These are phyloP conservation scores for Helleia helle DNA, from an alignment of 2,888 invertebrate species.

Conservation along the genomic window DNA sequence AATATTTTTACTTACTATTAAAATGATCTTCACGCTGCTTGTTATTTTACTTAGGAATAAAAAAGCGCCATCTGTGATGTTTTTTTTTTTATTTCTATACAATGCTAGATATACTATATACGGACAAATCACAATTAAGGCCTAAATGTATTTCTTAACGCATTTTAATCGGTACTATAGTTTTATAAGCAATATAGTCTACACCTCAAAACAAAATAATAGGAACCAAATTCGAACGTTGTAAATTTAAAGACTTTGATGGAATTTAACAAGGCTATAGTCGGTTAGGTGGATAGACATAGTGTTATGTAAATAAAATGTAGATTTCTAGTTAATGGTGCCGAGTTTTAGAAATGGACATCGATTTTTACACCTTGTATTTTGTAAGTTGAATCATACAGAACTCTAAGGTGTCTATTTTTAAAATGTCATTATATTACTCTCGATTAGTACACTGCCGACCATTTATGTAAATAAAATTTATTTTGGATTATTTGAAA, in stretches of 20 bases:
- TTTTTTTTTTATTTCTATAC: neutral
- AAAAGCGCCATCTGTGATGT: neutral
- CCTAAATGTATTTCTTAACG: neutral
- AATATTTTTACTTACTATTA: no score
- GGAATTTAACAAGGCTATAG: neutral
- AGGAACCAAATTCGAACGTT: neutral
- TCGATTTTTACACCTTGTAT: neutral
- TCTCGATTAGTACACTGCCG: constrained; percentile 1
- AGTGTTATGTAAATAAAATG: constrained; percentile 4
- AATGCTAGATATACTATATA: constrained; percentile 4
- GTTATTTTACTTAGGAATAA: no score
- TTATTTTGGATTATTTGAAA: neutral
- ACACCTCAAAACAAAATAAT: neutral
- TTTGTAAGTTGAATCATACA: neutral
- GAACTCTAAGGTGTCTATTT: neutral
- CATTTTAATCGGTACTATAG: constrained; percentile 2
- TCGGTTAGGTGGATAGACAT: neutral
- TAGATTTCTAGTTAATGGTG: constrained; percentile 6
- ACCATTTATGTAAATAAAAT: constrained; percentile 4
- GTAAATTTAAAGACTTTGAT: neutral
- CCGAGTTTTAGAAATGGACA: neutral
- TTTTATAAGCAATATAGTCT: neutral
- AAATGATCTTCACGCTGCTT: no score
- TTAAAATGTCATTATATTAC: neutral
- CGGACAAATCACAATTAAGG: constrained; percentile 3